Base-by-base conservation (phyloP, 2,888 invertebrate species). In the Tineola bisselliella region DNA sequence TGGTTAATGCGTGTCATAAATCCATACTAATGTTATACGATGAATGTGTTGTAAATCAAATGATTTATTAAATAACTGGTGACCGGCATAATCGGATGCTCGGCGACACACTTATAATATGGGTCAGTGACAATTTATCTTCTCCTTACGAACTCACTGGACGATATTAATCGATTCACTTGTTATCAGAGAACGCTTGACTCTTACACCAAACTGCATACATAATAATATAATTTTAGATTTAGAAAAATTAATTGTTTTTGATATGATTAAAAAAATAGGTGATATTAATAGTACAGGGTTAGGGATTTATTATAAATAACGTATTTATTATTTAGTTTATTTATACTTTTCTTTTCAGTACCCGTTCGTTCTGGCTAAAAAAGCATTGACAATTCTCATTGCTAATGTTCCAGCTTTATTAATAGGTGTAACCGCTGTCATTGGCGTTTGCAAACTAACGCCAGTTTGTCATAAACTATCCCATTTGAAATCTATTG, bases 401-500 rank as follows among this genome's bases (percentile, higher is more conserved):
- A 10, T 54, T 17, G 25, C 54, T 10, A 54, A 25, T 11, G 6
- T 54, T 12, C 54, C 54, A 54, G 54, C 54, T 12, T 25, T 54
- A 12, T 25, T 54, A 12, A 54, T 54, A 4, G 54, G 54, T 12
- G 54, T 54, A 3, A 25, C 19, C 1, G 18, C 12, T 8, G 25
- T 25, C 11, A 8, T 54, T 25, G 54, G 54, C 18, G n/a, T 54
- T 12, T 54, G 54, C n/a, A 54, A 54, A 25, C 25, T 54, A 25
- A 54, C 54, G 2, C 54, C 54, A 25, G 17, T 54, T 8, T 54
- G 54, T 25, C 18, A 18, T 25, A 54, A 54, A n/a, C 12, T 54
- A n/a, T 19, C 54, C 5, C 54, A 54, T 25, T 54, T 17, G 54
- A 54, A 54, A 25, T 54, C 54, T 54, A 54, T 54, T 12, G 54